Evolutionary conservation across 30 jellyfish, hydroid and myxozoan genomes (phyloP), one percentile per base, ranked within the genome.

Genomic region (Turritopsis rubra): DNA sequence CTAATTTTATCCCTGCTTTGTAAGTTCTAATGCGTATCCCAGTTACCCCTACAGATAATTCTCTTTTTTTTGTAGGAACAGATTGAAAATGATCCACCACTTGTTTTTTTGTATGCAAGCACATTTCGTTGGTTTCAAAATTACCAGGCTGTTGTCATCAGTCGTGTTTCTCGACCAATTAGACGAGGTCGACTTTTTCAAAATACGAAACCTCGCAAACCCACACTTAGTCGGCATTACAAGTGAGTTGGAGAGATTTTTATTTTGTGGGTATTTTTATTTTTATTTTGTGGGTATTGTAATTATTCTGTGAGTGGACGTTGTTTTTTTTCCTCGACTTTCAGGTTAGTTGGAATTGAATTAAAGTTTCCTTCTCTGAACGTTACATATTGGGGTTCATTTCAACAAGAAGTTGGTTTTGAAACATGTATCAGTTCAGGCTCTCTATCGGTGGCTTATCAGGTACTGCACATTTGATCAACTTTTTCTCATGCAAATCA

Each of bases 121-220:
- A 93, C 96, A 21, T 81, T 93, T 53, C 70, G 97, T 28, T 93
- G 99, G 99, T 86, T 93, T 71, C 99, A 93, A 78, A 93, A 88
- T 65, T 93, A 87, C 84, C 99, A 89, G 91, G 99, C 99, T 31
- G 96, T 93, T 31, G 99, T 93, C n/a, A 71, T 93, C 22, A 76
- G 81, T 53, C 89, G 90, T 65, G 99, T 93, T 1, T 93, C 99
- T 17, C 86, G 99, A 53, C 99, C 99, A n/a, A 88, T 93, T 23
- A 80, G 84, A 54, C 86, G 96, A 23, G 99, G 99, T 18, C 3
- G 85, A 1, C 79, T 25, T 29, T 93, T 93, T 73, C 89, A 83
- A 21, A 93, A 87, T 53, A 80, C 87, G 21, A 85, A 86, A 77
- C 96, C 96, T 66, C 84, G 90, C 68, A 93, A 93, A 53, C 95